Evolutionary conservation across 2,113 vertebrate genomes (phyloP).

Genomic region (Nansenia antarctica): DNA sequence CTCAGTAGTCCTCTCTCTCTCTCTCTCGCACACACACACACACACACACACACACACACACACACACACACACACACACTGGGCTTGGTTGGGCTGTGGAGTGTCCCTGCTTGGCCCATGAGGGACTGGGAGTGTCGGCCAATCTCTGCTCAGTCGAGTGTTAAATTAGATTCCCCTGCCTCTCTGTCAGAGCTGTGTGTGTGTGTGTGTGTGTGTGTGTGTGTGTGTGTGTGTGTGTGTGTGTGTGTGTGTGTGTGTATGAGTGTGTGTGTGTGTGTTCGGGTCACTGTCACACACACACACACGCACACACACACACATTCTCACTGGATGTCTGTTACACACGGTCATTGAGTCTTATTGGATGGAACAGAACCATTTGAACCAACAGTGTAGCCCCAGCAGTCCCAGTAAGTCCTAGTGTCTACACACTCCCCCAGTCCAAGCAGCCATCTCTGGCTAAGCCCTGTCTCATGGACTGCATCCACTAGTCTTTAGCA

Average conservation of each 20-base stretch:
- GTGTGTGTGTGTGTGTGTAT: slow-evolving; percentile 11
- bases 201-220: slow-evolving; percentile 24
- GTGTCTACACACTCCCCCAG: no score
- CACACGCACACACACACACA: slow-evolving; percentile 12
- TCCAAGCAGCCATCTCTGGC: no score
- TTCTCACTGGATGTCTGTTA: not conserved
- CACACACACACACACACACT: slow-evolving; percentile 14
- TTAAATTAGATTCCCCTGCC: slow-evolving; percentile 78
- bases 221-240: slow-evolving; percentile 4
- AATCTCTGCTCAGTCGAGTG: slow-evolving; percentile 74
- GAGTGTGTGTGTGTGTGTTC: slow-evolving; percentile 13
- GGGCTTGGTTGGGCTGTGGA: slow-evolving; percentile 37
- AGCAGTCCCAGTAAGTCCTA: no score
- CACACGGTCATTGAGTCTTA: not conserved
- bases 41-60: not conserved
- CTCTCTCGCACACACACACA: not conserved
- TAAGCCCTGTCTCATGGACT: no score
- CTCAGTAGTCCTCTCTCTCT: not conserved
- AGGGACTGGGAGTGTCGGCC: slow-evolving; percentile 62
- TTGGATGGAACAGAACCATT: not conserved
- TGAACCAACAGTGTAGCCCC: no score
- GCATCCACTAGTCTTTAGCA: no score
- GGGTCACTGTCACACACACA: slow-evolving; percentile 25
- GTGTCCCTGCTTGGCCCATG: slow-evolving; percentile 50
- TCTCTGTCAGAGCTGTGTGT: slow-evolving; percentile 57